These are phyloP conservation scores for Okapia johnstoni DNA, from an alignment of 2,113 vertebrate genomes.

Conservation along the genomic window DNA sequence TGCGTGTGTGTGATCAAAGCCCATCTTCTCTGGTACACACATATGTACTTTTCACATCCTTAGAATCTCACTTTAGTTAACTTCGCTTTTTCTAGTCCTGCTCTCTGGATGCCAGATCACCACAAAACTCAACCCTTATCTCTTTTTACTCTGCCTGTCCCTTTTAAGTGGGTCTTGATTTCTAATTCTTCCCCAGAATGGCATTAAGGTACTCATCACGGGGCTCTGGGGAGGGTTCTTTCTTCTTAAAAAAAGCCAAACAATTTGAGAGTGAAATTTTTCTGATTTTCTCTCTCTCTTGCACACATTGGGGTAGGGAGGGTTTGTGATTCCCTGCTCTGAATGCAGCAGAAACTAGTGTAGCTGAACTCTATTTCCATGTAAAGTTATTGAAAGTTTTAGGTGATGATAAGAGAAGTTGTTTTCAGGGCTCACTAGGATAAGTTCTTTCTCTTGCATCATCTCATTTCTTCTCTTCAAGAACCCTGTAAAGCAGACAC, in stretches of 20 bases:
- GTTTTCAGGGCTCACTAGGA: neutral
- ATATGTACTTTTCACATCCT: neutral
- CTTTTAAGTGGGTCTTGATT: neutral
- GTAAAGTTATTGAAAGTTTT: neutral
- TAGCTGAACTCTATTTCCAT: neutral
- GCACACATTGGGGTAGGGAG: neutral
- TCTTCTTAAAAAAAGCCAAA: neutral
- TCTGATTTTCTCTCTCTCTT: neutral
- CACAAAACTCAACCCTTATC: neutral
- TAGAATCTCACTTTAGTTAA: neutral
- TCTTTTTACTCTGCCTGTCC: neutral
- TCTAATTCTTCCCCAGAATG: neutral
- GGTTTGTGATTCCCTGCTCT: neutral
- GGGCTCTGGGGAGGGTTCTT: neutral
- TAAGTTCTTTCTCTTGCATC: neutral
- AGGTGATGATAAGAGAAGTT: neutral
- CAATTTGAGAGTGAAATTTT: neutral
- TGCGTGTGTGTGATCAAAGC: neutral
- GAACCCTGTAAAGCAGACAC: neutral
- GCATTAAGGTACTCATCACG: neutral
- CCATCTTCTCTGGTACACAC: neutral
- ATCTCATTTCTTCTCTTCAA: neutral
- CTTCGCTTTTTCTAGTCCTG: neutral
- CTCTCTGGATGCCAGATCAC: neutral
- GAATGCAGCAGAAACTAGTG: neutral